Base-by-base conservation (phyloP, 2,888 invertebrate genomes). In the Cosmopolites sordidus region DNA sequence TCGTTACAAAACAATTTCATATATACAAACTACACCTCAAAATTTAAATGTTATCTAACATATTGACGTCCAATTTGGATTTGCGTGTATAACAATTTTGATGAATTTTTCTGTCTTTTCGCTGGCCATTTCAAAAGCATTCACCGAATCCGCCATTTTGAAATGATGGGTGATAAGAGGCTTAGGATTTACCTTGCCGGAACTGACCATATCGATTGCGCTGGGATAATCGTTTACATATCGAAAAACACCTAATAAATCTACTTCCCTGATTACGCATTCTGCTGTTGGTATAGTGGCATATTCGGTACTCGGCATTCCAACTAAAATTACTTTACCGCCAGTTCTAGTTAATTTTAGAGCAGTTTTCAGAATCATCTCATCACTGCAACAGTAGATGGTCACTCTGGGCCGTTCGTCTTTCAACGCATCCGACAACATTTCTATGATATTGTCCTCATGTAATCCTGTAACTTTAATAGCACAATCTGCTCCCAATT, bases 231-330 rank as follows among this genome's bases (percentile, higher is more conserved):
- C 90, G 73, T 94, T 94, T 55, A 83, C 89, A 69, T 97, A 97
- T 72, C 97, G 81, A 76, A 96, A 96, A 54, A 92, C 85, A 56
- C 97, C 96, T 54, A 87, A 79, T 60, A 97, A 87, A 74, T 95
- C 93, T 8, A 97, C 86, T 77, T 97, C 96, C 48, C 91, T 76
- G 0, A 83, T 77, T 16, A 90, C 77, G 2, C 93, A 89, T 65
- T 85, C 84, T 0, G 90, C 83, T 38, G 96, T 76, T 1, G 95
- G 95, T 55, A 97, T 22, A 3, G 22, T 3, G 8, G 8, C 22
- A 3, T 3, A 8, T 5, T 8, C 8, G 46, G 84, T 79, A 30
- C 94, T 33, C n/a, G n/a, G n/a, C 5, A 9, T 33, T 33, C 97
- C 97, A 16, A 97, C 90, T 58, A 96, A 73, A 43, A 94, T 87